A percentile compares a stretch with the other conserved stretches of the same genome.
Conservation (phyloP, 2,797 vertebrate genomes). For the Sebastes vulpes region DNA sequence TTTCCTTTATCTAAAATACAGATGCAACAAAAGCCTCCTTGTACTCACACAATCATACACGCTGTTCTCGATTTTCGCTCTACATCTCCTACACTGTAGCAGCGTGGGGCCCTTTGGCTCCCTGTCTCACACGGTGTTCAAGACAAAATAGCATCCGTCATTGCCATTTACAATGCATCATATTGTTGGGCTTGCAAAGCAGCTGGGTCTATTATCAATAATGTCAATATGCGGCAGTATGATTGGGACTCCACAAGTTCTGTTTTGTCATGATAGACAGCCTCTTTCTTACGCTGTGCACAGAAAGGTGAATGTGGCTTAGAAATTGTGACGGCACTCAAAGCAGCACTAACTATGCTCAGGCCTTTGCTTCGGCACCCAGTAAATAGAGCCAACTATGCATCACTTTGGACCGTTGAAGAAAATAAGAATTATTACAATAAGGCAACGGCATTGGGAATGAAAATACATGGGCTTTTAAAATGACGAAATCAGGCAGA, state of each 20-base stretch:
- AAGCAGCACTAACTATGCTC: constrained; percentile 14
- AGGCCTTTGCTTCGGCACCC: constrained; percentile 22
- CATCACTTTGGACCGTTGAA: constrained; percentile 13
- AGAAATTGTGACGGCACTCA: constrained; percentile 27
- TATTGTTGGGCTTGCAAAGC: constrained; percentile 34
- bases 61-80: neutral
- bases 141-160: constrained; percentile 34
- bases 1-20: neutral
- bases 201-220: constrained; percentile 48
- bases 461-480: constrained; percentile 35
- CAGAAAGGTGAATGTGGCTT: constrained; percentile 27
- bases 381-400: constrained; percentile 12
- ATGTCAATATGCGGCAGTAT: constrained; percentile 60
- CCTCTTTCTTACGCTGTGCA: constrained; percentile 1
- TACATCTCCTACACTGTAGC: neutral
- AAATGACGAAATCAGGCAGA: neutral
- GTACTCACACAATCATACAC: neutral
- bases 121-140: neutral
- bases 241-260: constrained; percentile 53
- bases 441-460: constrained; percentile 24
- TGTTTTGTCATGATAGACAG: constrained; percentile 57
- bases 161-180: constrained; percentile 36
- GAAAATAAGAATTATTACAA: constrained; percentile 27
- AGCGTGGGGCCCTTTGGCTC: neutral
- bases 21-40: neutral